Evolutionary conservation across 2,113 vertebrate species (phyloP).

Genomic region (Pagrus major): DNA sequence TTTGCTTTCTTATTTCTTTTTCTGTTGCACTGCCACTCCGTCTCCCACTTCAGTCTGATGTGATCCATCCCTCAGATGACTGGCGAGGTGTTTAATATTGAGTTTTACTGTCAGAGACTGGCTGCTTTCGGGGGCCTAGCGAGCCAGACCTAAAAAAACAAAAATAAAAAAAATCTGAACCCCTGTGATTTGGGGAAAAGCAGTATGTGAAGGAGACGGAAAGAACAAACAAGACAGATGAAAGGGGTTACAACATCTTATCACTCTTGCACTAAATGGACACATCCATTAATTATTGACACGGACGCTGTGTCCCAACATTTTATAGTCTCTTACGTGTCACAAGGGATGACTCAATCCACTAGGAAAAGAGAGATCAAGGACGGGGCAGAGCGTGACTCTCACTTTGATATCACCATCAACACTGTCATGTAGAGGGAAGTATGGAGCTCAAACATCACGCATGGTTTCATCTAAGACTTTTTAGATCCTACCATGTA

Average conservation of each 20-base stretch:
- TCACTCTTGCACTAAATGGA: constrained; percentile 57
- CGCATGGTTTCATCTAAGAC: not conserved
- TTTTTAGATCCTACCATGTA: not conserved
- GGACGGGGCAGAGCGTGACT: constrained; percentile 51
- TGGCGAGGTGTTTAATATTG: constrained; percentile 42
- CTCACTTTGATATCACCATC: constrained; percentile 51
- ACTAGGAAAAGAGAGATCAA: constrained; percentile 50
- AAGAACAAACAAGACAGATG: constrained; percentile 49
- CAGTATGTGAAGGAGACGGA: constrained; percentile 19
- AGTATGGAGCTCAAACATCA: constrained; percentile 12
- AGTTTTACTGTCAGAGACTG: constrained; percentile 28
- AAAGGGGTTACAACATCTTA: constrained; percentile 49
- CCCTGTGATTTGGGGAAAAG: constrained; percentile 23
- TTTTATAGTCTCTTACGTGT: constrained; percentile 63
- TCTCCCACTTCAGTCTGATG: constrained; percentile 23
- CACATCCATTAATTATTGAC: constrained; percentile 70
- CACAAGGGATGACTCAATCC: constrained; percentile 61
- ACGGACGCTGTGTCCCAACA: constrained; percentile 37
- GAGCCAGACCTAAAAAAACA: constrained; percentile 15
- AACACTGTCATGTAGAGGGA: constrained; percentile 16
- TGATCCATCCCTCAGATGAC: constrained; percentile 27
- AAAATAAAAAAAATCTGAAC: constrained; percentile 20
- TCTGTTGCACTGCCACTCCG: constrained; percentile 3
- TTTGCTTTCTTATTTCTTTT: not conserved
- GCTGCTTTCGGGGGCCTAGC: constrained; percentile 14